Base-by-base conservation (phyloP, 2,888 invertebrate genomes). In the Shargacucullia verbasci region DNA sequence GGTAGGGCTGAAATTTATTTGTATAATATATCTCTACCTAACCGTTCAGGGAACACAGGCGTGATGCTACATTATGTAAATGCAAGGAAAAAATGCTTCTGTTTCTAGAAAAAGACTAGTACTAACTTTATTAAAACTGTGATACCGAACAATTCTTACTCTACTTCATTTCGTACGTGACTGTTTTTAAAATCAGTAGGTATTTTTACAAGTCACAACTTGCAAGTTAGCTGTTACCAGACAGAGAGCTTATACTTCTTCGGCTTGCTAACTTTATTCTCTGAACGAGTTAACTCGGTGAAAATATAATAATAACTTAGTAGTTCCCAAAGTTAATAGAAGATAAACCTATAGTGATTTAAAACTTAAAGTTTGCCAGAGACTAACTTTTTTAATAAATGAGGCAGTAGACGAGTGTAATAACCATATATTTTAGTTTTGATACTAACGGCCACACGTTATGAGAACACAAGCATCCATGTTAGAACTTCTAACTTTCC, bases 41-140 rank as follows among this genome's bases (percentile, higher is more conserved):
- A 20, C 20, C 20, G 2, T 20, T 20, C 20, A 4, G 20, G 20
- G 4, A 20, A 20, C 4, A 20, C 2, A 20, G 20, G 20, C 20
- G 20, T 20, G 20, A 20, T 20, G 2, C 20, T 20, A 20, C 4
- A 4, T 20, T 20, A 2, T 3, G 2, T 3, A 20, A 3, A 20
- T 20, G 20, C 29, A 29, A 20, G 29, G 7, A 29, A 29, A 29
- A 29, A 8, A 6, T 29, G 7, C 8, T 29, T 9, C 29, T 9
- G 2, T 9, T 1, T 7, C 9, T 29, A 35, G 34, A 47, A 34
- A 40, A 56, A 50, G 29, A 38, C 37, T 48, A 35, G 47, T 45
- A 45, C 8, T 50, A 58, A 64, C 58, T 67, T 54, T 48, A 64
- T 57, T 64, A 70, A 47, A 64, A 53, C 58, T 49, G 39, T 63